Evolutionary conservation across 2,113 vertebrate genomes (phyloP).

Genomic region (Hydropotes inermis): DNA sequence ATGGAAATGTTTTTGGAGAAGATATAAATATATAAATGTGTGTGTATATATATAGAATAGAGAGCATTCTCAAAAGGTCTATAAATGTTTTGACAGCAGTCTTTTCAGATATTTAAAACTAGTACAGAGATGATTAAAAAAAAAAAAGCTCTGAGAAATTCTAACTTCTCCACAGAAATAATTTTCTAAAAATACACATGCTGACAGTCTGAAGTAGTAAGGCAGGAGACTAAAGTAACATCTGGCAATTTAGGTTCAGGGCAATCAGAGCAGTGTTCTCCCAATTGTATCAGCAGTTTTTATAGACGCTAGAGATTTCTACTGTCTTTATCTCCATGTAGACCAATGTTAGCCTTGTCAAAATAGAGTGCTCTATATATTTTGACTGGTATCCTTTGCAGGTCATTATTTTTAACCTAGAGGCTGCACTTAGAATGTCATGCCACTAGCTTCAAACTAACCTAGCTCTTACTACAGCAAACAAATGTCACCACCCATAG

Average conservation of each 20-base stretch:
- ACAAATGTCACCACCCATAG: not conserved
- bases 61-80: constrained; percentile 4
- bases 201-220: not conserved
- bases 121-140: not conserved
- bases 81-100: not conserved
- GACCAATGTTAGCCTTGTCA: not conserved
- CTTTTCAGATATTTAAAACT: not conserved
- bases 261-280: not conserved
- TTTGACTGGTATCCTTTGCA: constrained; percentile 24
- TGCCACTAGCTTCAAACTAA: not conserved
- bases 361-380: not conserved
- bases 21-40: not conserved
- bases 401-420: constrained; percentile 53
- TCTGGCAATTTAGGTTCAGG: constrained; percentile 6
- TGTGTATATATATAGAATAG: not conserved
- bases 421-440: constrained; percentile 28
- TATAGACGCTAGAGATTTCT: not conserved
- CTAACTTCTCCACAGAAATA: constrained; percentile 24
- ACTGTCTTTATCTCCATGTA: not conserved
- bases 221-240: not conserved
- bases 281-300: not conserved
- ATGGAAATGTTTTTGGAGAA: not conserved
- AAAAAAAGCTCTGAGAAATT: not conserved
- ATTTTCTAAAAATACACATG: constrained; percentile 50
- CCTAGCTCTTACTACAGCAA: not conserved